These are phyloP conservation scores for Orycteropus afer DNA, from an alignment of 2,113 vertebrate genomes.

Conservation along the genomic window DNA sequence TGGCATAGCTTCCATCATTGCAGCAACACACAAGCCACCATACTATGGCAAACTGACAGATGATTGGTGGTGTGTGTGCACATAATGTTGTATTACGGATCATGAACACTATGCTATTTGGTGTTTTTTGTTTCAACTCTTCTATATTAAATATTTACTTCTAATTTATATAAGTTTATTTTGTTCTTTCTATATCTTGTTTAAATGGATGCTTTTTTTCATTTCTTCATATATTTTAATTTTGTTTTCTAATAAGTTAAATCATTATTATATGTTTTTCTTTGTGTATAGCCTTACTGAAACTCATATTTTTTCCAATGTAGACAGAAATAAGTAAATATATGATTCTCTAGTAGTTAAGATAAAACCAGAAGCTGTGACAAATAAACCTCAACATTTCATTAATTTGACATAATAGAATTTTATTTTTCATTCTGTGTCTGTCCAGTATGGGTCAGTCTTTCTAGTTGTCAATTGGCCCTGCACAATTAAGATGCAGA, in stretches of 20 bases:
- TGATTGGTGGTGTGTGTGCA: too few relatives aligned
- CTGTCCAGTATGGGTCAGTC: background rate
- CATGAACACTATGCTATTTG: background rate
- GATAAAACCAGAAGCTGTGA: background rate
- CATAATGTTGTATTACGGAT: background rate
- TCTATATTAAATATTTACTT: background rate
- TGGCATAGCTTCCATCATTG: too few relatives aligned
- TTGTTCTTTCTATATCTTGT: background rate
- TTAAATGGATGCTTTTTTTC: background rate
- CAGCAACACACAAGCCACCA: too few relatives aligned
- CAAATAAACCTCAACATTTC: background rate
- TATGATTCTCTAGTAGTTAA: background rate
- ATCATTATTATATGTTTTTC: background rate
- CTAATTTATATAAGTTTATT: background rate
- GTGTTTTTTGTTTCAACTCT: background rate
- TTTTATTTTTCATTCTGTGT: background rate
- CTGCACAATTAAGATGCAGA: background rate
- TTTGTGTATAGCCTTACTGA: background rate
- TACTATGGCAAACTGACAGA: too few relatives aligned
- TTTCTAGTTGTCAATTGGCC: background rate
- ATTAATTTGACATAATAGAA: background rate
- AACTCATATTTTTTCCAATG: background rate
- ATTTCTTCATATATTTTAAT: background rate
- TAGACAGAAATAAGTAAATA: background rate
- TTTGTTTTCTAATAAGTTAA: background rate